Evolutionary conservation across 2,797 vertebrate species (phyloP), one percentile per base, ranked within the genome.

Genomic region (Falco concolor): DNA sequence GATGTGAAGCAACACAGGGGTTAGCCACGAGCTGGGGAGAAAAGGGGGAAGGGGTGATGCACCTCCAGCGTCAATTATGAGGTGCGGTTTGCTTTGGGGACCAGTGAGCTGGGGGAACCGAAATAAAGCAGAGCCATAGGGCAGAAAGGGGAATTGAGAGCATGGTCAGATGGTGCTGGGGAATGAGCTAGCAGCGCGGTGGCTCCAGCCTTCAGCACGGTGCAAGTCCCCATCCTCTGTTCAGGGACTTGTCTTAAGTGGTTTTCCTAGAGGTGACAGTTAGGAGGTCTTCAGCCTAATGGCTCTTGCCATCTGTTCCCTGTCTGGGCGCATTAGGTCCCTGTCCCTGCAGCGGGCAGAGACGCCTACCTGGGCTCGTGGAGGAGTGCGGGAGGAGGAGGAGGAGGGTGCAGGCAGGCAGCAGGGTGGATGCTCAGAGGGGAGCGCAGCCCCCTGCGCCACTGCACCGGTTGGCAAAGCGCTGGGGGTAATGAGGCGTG

Each of bases 401-500:
- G 45, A 52, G 47, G 72, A 65, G 4, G 72, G 15, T 20, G 42
- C 3, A 1, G n/a, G n/a, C 11, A 8, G 84, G 78, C n/a, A 8
- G 45, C 0, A 2, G 28, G 47, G 52, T 13, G 0, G 72, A 20
- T 56, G 87, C 57, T 57, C 0, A 1, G 61, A 19, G 61, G 85
- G 80, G n/a, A 87, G 78, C 5, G 0, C 47, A 21, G 80, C 70
- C 85, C 82, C 79, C 67, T 8, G 28, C 5, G 6, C 32, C 27
- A 4, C 78, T 24, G 47, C 27, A 53, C 64, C 4, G 27, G 70
- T 77, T 50, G 21, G 34, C 50, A 6, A 38, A 83, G 70, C 68
- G 2, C 56, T 1, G 7, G 85, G 95, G 93, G 96, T 96, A 98
- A 96, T 97, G 96, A 94, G 96, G 95, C 96, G 38, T 96, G 95